Conservation (phyloP, 1,140 invertebrate species). For the Camponotus vicinus region DNA sequence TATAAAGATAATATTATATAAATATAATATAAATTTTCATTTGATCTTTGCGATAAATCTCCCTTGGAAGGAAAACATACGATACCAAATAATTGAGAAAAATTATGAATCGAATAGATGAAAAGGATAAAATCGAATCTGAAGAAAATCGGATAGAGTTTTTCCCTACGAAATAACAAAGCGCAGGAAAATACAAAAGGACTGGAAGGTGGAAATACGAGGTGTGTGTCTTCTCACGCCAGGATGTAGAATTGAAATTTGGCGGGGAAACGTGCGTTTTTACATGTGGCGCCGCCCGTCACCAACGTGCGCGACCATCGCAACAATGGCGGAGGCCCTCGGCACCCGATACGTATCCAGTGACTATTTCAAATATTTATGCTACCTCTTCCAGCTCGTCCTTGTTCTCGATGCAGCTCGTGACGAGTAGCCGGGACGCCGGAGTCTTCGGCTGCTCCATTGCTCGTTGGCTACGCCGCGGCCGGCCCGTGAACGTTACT, state of each 20-base stretch:
- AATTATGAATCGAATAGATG: not conserved
- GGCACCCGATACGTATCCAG: constrained; percentile 82
- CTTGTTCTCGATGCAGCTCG: constrained; percentile 92
- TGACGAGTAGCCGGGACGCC: constrained; percentile 86
- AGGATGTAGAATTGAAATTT: constrained; percentile 67
- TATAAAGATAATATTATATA: not conserved
- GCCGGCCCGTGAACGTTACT: constrained; percentile 71
- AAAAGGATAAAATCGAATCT: not conserved
- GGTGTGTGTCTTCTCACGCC: not conserved
- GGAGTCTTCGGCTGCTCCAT: constrained; percentile 83
- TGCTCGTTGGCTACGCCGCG: constrained; percentile 65
- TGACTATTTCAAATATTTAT: constrained; percentile 82
- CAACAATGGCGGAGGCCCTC: constrained; percentile 83
- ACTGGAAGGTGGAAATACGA: not conserved
- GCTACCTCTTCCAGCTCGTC: constrained; percentile 94
- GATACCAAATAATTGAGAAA: not conserved
- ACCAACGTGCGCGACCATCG: constrained; percentile 81
- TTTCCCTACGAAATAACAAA: not conserved
- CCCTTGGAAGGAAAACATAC: not conserved
- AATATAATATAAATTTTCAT: not conserved
- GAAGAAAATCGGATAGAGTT: not conserved
- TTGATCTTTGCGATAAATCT: not conserved
- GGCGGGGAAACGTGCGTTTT: constrained; percentile 73
- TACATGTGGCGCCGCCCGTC: constrained; percentile 78
- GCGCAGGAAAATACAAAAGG: not conserved